A percentile compares a stretch with the other conserved stretches of the same genome.
Conservation (phyloP, 2,797 vertebrate genomes). For the Bovichtus diacanthus region DNA sequence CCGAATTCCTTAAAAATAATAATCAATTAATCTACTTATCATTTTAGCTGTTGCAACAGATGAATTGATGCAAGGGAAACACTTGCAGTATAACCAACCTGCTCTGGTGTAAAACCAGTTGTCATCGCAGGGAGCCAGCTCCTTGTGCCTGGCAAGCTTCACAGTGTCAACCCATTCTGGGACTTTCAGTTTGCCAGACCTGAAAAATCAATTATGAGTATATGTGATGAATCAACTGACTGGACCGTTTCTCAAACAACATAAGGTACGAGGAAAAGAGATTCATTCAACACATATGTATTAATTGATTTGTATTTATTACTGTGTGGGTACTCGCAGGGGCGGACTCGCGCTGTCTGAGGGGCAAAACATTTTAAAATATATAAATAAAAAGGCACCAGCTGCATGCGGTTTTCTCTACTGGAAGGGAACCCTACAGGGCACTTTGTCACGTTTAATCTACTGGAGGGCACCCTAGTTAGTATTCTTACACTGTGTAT, state of each 20-base stretch:
- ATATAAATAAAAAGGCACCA: too few species aligned
- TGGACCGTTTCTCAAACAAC: conserved; percentile 23
- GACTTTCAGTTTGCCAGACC: conserved; percentile 90
- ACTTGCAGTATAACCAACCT: conserved; percentile 74
- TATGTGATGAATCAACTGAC: conserved; percentile 27
- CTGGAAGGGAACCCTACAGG: too few species aligned
- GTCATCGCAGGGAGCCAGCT: conserved; percentile 88
- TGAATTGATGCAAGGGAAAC: conserved; percentile 13
- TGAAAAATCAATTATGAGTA: conserved; percentile 61
- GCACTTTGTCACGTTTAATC: too few species aligned
- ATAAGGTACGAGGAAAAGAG: neutral
- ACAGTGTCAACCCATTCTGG: conserved; percentile 92
- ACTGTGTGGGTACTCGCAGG: neutral
- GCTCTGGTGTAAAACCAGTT: conserved; percentile 92
- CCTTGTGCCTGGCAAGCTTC: conserved; percentile 90
- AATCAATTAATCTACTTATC: neutral
- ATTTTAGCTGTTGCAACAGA: neutral
- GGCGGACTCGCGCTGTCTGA: too few species aligned
- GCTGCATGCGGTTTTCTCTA: too few species aligned
- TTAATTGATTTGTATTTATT: neutral
- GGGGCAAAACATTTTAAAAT: too few species aligned
- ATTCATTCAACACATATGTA: conserved; percentile 13
- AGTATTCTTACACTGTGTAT: too few species aligned
- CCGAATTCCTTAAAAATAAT: conserved; percentile 4
- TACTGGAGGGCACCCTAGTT: too few species aligned